These are phyloP conservation scores for Hemichromis elongatus DNA, from an alignment of 2,113 vertebrate genomes.

Conservation along the genomic window DNA sequence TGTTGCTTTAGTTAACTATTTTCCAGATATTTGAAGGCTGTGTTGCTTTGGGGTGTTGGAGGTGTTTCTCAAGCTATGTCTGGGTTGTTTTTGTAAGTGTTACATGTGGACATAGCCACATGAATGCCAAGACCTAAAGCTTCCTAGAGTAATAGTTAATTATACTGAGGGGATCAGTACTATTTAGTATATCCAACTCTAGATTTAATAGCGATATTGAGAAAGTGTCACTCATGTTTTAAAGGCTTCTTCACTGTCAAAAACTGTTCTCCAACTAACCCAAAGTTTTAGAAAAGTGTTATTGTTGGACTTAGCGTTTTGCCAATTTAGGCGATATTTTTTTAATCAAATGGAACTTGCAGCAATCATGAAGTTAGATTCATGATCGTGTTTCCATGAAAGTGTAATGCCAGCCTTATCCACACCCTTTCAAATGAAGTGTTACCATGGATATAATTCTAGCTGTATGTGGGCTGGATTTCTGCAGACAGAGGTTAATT, in stretches of 20 bases:
- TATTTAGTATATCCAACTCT: neutral
- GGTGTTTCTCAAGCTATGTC: neutral
- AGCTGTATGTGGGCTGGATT: constrained; percentile 40
- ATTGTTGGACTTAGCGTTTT: neutral
- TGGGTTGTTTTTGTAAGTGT: neutral
- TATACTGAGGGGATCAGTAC: neutral
- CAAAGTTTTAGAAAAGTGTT: neutral
- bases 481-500: constrained; percentile 41
- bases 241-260: neutral
- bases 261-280: neutral
- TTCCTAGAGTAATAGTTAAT: neutral
- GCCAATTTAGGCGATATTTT: neutral
- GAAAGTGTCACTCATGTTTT: neutral
- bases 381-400: neutral
- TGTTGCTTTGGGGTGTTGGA: neutral
- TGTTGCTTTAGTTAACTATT: neutral
- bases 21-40: neutral
- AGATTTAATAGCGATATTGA: neutral
- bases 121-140: neutral
- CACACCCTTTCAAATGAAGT: constrained; percentile 17
- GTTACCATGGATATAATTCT: constrained; percentile 44
- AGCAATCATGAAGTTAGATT: neutral
- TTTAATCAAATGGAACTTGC: neutral
- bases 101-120: neutral
- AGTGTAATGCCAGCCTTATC: neutral